These are phyloP conservation scores for Centroberyx gerrardi DNA, from an alignment of 2,797 vertebrate species.

Conservation along the genomic window DNA sequence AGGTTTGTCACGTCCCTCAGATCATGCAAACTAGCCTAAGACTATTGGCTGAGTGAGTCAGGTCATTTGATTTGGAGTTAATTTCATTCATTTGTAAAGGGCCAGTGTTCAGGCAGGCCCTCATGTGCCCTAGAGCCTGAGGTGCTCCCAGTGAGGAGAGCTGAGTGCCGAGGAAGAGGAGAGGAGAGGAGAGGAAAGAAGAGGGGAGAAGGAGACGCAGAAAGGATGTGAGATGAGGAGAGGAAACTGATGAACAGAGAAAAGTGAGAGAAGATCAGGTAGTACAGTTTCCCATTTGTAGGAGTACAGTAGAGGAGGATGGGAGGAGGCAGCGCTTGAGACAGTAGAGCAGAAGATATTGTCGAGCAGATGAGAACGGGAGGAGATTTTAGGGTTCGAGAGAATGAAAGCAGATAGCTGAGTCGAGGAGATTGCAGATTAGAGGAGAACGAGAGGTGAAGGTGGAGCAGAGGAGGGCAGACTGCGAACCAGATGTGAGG, in stretches of 20 bases:
- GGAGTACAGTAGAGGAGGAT: too few species aligned
- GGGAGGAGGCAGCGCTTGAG: too few species aligned
- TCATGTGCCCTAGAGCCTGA: slow-evolving; percentile 37
- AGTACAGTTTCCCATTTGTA: too few species aligned
- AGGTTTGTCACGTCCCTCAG: slow-evolving; percentile 52
- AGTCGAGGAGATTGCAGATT: slow-evolving; percentile 40
- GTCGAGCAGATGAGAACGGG: background rate
- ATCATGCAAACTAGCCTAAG: slow-evolving; percentile 54
- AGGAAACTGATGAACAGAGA: background rate
- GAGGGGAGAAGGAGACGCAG: background rate
- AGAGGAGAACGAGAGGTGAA: slow-evolving; percentile 39
- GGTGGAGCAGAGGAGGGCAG: slow-evolving; percentile 55
- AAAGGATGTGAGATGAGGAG: background rate
- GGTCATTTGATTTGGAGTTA: slow-evolving; percentile 63
- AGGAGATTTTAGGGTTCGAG: slow-evolving; percentile 14
- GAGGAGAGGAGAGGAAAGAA: background rate
- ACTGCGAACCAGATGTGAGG: slow-evolving; percentile 81
- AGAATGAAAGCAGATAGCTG: slow-evolving; percentile 23
- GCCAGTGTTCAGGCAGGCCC: slow-evolving; percentile 35
- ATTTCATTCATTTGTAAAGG: slow-evolving; percentile 64
- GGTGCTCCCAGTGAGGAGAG: slow-evolving; percentile 7
- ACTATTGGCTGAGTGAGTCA: slow-evolving; percentile 49
- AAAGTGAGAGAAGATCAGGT: too few species aligned
- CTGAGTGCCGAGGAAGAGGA: background rate
- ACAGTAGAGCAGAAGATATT: background rate